Conservation (phyloP, 1,140 invertebrate species). For the Drosophila suzukii region DNA sequence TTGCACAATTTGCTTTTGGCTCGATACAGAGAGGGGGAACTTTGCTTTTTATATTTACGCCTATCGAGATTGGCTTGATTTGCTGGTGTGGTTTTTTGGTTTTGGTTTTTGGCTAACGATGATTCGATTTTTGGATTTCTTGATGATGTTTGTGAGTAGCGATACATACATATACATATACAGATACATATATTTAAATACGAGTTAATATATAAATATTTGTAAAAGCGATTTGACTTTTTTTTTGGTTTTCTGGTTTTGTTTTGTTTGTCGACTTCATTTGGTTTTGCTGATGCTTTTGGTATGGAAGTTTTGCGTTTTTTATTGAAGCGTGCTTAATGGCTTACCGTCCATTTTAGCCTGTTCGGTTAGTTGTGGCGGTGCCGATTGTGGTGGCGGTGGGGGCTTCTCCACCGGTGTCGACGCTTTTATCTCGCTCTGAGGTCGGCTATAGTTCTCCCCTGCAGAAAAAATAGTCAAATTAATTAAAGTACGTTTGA, state of each 20-base stretch:
- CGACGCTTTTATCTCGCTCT: slow-evolving; percentile 89
- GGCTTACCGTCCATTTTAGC: slow-evolving; percentile 84
- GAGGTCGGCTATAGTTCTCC: slow-evolving; percentile 86
- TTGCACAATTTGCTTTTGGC: slow-evolving; percentile 44
- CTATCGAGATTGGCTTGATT: slow-evolving; percentile 75
- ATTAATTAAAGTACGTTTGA: too few species aligned
- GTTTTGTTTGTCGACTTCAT: slow-evolving; percentile 56
- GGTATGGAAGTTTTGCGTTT: slow-evolving; percentile 77
- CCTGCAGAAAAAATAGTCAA: slow-evolving; percentile 35
- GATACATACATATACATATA: slow-evolving; percentile 82
- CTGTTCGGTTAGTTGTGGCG: slow-evolving; percentile 87
- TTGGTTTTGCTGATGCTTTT: slow-evolving; percentile 61
- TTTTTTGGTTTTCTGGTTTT: slow-evolving; percentile 25
- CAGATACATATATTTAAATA: slow-evolving; percentile 82
- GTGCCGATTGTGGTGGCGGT: slow-evolving; percentile 88
- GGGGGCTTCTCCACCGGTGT: slow-evolving; percentile 87
- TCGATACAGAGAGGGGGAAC: slow-evolving; percentile 67
- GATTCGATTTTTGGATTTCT: slow-evolving; percentile 65
- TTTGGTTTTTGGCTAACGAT: slow-evolving; percentile 63
- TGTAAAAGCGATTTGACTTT: slow-evolving; percentile 78
- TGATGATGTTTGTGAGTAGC: slow-evolving; percentile 81
- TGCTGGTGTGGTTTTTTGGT: slow-evolving; percentile 34
- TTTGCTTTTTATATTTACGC: slow-evolving; percentile 74
- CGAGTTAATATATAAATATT: slow-evolving; percentile 82
- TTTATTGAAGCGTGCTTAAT: slow-evolving; percentile 83